Percentiles rank a stretch among this genome's conserved stretches.
phyloP scores from a whole-genome alignment of 2,888 invertebrate genomes.

The Aphodius granarius region DNA sequence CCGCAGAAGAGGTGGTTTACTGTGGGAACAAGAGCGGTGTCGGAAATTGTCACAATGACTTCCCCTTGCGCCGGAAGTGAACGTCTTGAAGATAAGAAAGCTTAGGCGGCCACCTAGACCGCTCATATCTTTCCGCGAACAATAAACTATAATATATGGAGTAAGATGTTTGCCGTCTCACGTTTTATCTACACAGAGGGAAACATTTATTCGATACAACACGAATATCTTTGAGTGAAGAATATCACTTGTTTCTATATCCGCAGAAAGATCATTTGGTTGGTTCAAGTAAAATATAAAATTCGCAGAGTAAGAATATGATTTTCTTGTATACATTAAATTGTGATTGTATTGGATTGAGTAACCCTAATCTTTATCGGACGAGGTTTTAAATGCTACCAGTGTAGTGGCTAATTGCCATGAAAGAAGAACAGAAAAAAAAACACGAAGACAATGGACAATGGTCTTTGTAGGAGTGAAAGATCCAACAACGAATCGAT shows the following conservation, averaged over 20 bases:
- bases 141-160: neutral
- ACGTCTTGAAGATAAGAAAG: neutral
- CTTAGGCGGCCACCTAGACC: neutral
- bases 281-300: too few species aligned
- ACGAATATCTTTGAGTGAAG: too few species aligned
- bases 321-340: neutral
- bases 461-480: neutral
- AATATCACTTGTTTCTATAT: too few species aligned
- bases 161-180: neutral
- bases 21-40: neutral
- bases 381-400: neutral
- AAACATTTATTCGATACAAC: too few species aligned
- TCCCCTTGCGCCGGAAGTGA: neutral
- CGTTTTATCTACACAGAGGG: neutral
- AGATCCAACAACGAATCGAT: neutral
- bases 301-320: too few species aligned
- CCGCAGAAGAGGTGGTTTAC: neutral
- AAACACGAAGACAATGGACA: neutral
- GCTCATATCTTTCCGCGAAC: neutral
- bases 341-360: neutral
- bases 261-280: too few species aligned
- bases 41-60: neutral
- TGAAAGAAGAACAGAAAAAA: neutral
- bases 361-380: neutral
- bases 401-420: neutral